Conservation (phyloP, 2,113 vertebrate genomes). For the Glareola pratincola region DNA sequence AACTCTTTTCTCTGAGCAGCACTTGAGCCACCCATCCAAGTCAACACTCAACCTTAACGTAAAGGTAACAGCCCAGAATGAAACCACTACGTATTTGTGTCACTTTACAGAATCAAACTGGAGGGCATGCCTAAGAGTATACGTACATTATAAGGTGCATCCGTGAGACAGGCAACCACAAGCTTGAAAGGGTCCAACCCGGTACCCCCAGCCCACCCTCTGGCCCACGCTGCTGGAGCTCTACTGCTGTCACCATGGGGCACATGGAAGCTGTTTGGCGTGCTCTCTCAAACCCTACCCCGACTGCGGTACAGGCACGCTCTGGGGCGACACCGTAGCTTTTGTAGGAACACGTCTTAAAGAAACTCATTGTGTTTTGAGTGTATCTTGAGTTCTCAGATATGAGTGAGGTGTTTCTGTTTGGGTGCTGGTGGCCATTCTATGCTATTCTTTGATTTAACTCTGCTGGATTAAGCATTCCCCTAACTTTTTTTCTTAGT, state of each 20-base stretch:
- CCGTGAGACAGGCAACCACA: background rate
- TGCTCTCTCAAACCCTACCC: background rate
- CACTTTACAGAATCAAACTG: background rate
- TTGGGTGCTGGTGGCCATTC: background rate
- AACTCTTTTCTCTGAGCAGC: background rate
- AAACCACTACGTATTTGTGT: accelerated
- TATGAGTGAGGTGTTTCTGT: background rate
- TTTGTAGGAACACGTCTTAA: background rate
- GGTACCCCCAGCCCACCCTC: background rate
- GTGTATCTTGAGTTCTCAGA: background rate
- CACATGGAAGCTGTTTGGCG: accelerated
- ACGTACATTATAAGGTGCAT: accelerated
- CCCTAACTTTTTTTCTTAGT: background rate
- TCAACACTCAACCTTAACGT: background rate
- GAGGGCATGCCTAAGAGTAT: accelerated
- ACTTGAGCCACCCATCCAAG: background rate
- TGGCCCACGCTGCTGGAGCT: background rate
- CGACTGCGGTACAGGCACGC: background rate
- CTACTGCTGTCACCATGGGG: background rate
- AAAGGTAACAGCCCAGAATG: background rate
- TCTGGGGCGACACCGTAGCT: background rate
- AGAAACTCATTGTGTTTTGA: background rate
- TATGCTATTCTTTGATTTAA: background rate
- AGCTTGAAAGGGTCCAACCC: background rate
- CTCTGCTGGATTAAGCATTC: background rate